These are phyloP conservation scores for Lordiphosa andalusiaca DNA, from an alignment of 2,888 invertebrate species.

Conservation along the genomic window DNA sequence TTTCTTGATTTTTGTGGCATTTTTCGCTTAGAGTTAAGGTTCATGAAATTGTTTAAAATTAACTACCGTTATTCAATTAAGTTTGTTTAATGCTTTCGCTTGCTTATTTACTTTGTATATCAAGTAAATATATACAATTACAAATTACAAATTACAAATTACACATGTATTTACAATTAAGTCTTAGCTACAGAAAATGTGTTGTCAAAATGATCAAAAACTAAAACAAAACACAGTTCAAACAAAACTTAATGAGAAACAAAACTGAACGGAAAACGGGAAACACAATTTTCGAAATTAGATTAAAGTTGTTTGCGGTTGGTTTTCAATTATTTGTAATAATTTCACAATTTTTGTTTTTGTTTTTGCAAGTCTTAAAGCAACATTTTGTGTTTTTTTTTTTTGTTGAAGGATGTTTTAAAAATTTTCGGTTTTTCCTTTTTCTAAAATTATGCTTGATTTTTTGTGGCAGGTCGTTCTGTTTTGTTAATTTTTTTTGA, in stretches of 20 bases:
- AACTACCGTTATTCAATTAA: constrained; percentile 65
- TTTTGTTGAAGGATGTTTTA: constrained; percentile 32
- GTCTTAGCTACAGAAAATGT: constrained; percentile 59
- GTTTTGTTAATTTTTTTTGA: constrained; percentile 28
- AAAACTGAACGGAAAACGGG: constrained; percentile 1
- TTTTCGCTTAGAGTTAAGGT: constrained; percentile 57
- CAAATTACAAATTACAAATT: constrained; percentile 66
- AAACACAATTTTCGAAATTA: constrained; percentile 59
- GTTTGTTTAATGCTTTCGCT: constrained; percentile 15
- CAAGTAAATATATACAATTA: constrained; percentile 67
- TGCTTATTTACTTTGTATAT: constrained; percentile 66
- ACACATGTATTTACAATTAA: constrained; percentile 71
- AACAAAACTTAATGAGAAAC: constrained; percentile 42
- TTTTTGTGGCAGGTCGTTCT: constrained; percentile 70
- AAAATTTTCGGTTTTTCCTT: constrained; percentile 39
- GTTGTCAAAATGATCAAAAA: constrained; percentile 48
- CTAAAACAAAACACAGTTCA: constrained; percentile 34
- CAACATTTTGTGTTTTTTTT: constrained; percentile 38
- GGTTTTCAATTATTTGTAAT: constrained; percentile 65
- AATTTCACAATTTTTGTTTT: constrained; percentile 53
- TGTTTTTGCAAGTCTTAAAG: constrained; percentile 51
- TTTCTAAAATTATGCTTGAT: constrained; percentile 29
- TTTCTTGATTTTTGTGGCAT: constrained; percentile 53
- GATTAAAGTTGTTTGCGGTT: constrained; percentile 57
- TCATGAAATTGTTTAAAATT: constrained; percentile 67